These are phyloP conservation scores for Cephus cinctus DNA, from an alignment of 1,140 invertebrate genomes.

Conservation along the genomic window DNA sequence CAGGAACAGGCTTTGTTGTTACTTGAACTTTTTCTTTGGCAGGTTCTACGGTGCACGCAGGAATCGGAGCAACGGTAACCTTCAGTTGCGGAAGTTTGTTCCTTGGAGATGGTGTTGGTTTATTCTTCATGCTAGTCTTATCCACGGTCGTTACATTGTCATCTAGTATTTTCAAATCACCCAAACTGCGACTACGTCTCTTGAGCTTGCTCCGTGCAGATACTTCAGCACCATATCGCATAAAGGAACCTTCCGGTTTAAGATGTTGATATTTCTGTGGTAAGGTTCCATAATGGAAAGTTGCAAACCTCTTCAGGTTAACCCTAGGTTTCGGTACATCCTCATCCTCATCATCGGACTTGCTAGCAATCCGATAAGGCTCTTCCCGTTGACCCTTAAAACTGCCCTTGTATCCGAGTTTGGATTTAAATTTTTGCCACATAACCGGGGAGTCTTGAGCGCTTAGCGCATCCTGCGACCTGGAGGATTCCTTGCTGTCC, in stretches of 20 bases:
- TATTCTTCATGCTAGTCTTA: slow-evolving; percentile 9
- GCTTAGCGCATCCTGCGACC: slow-evolving; percentile 35
- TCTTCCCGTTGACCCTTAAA: slow-evolving; percentile 42
- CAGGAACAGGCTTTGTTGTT: slow-evolving; percentile 18
- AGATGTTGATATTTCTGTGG: slow-evolving; percentile 21
- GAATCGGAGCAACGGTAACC: not conserved
- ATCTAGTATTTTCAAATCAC: slow-evolving; percentile 16
- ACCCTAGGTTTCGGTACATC: not conserved
- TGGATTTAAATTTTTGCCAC: slow-evolving; percentile 17
- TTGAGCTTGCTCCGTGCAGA: no score
- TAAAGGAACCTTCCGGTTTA: no score
- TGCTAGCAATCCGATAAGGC: slow-evolving; percentile 20
- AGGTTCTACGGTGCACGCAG: not conserved
- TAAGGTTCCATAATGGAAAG: slow-evolving; percentile 18
- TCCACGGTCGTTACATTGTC: not conserved
- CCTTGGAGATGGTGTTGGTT: slow-evolving; percentile 19
- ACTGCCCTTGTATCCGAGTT: slow-evolving; percentile 38
- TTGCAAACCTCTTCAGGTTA: slow-evolving; percentile 7
- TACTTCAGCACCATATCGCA: no score
- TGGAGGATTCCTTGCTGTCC: slow-evolving; percentile 26
- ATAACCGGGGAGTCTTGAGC: slow-evolving; percentile 5
- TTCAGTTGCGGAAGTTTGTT: slow-evolving; percentile 24
- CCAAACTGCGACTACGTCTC: slow-evolving; percentile 19
- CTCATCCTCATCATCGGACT: slow-evolving; percentile 12
- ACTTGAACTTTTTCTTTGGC: not conserved